Conservation (phyloP, 2,797 vertebrate species). For the Platalea minor region DNA sequence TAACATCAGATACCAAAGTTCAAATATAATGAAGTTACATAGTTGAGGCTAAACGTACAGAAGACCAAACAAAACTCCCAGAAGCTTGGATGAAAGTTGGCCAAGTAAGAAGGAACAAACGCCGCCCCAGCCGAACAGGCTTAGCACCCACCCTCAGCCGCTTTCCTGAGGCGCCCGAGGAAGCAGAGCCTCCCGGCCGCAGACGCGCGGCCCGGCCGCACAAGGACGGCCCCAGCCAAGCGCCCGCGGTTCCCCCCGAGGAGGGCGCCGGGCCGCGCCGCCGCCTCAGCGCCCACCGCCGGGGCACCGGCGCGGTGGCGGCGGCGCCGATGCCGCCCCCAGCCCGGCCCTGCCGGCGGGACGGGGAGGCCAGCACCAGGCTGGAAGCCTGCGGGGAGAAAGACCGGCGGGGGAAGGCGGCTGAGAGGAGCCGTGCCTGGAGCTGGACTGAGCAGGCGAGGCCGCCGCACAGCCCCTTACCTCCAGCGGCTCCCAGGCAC, state of each 20-base stretch:
- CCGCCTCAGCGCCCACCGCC: not conserved
- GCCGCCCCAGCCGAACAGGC: fast-evolving
- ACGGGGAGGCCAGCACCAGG: not conserved
- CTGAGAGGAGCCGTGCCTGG: not conserved
- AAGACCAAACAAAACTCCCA: not conserved
- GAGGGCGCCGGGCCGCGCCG: not conserved
- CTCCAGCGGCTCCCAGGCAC: not conserved
- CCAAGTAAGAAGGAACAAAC: not conserved
- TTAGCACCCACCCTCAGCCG: fast-evolving
- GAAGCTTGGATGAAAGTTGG: fast-evolving
- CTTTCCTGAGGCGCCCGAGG: fast-evolving
- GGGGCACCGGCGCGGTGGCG: not conserved
- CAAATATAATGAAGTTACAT: fast-evolving
- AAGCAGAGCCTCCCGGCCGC: fast-evolving
- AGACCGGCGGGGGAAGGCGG: fast-evolving
- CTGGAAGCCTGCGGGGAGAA: no score
- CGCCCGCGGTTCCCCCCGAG: not conserved
- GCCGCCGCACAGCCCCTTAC: not conserved
- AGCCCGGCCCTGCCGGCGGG: not conserved
- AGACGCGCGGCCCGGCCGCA: fast-evolving
- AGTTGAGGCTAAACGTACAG: fast-evolving
- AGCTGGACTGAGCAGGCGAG: not conserved
- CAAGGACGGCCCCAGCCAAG: fast-evolving
- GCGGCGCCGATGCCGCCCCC: no score
- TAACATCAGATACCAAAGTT: fast-evolving